Conservation (phyloP, 2,113 vertebrate species). For the Anseranas semipalmata region DNA sequence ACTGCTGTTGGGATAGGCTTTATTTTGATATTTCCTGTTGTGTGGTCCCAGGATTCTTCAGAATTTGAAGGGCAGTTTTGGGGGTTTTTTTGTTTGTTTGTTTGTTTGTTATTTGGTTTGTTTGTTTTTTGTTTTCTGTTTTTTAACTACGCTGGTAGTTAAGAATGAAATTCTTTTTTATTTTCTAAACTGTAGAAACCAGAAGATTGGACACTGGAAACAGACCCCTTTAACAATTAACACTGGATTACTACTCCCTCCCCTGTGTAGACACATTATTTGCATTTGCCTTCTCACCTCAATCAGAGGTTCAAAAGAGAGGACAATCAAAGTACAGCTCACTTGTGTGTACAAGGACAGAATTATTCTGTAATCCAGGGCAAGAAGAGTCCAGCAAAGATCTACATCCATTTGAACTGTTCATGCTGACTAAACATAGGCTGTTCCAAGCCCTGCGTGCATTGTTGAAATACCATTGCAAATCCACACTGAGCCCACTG, state of each 20-base stretch:
- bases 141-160: too few relatives aligned
- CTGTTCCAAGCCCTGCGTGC: too few relatives aligned
- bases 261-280: background rate
- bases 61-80: background rate
- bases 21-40: background rate
- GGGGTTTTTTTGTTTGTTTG: too few relatives aligned
- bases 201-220: background rate
- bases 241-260: background rate
- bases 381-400: background rate
- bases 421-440: background rate
- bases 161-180: background rate
- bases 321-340: background rate
- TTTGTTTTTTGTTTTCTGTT: too few relatives aligned
- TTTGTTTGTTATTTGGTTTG: too few relatives aligned
- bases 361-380: background rate
- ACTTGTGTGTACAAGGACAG: background rate
- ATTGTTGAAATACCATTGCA: background rate
- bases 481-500: background rate
- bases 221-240: background rate
- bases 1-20: background rate
- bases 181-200: background rate
- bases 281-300: background rate
- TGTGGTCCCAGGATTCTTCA: background rate
- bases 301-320: background rate
- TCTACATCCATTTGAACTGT: background rate